Evolutionary conservation across 1,140 invertebrate genomes (phyloP), one percentile per base, ranked within the genome.

Genomic region (Onthophagus taurus): DNA sequence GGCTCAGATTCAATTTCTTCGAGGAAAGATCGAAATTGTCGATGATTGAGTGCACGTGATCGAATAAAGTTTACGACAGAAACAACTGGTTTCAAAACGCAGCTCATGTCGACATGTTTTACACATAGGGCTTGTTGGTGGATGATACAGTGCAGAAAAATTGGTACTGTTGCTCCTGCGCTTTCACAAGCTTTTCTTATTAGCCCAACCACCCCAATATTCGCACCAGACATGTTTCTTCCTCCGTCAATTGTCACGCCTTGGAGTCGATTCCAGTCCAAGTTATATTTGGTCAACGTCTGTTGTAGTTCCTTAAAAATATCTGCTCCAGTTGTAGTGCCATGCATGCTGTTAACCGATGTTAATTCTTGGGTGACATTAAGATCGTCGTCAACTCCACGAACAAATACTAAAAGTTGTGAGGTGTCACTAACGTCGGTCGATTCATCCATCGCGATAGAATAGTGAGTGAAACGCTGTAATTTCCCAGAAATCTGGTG

Each of bases 201-300:
- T n/a, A n/a, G n/a, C n/a, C n/a, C n/a, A n/a, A n/a, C n/a, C n/a
- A n/a, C n/a, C n/a, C n/a, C n/a, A n/a, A n/a, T n/a, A n/a, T n/a
- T n/a, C n/a, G n/a, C n/a, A n/a, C n/a, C n/a, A n/a, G n/a, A n/a
- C 58, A 58, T 61, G 31, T 53, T 52, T 53, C 50, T 55, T 46
- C 49, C 59, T 42, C 52, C 54, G 58, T 60, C 55, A 37, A 48
- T 59, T 31, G 51, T 50, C 41, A 59, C 38, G 35, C 53, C 48
- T 24, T 20, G 33, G 34, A 45, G 26, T 45, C 45, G 38, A 33
- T 34, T 19, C 26, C 33, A 29, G 23, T 33, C 4, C 3, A 48
- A 23, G 35, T 49, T 26, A 21, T 43, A 31, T 20, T 45, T 45
- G 13, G 44, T 9, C 24, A 48, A 30, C 16, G 36, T 12, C 36